Base-by-base conservation (phyloP, 2,888 invertebrate genomes). In the Zelleria hepariella region DNA sequence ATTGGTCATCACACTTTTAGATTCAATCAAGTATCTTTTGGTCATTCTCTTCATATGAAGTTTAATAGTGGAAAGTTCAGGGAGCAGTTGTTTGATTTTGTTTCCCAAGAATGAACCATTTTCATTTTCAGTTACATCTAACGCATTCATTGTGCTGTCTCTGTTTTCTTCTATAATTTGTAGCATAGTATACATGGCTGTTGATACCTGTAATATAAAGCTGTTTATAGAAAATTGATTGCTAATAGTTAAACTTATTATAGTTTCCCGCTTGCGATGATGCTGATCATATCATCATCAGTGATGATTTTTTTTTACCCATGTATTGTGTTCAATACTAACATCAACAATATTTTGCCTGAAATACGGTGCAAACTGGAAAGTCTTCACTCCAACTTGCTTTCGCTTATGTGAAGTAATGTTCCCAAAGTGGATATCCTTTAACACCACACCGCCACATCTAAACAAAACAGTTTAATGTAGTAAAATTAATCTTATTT, bases 141-240 rank as follows among this genome's bases (percentile, higher is more conserved):
- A 25, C 21, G 27, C 52, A 52, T 53, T 58, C 5, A 58, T 52
- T 15, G 24, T 27, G 7, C 15, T 10, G 15, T 52, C 27, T 18
- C 18, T 53, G 23, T 59, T 59, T 55, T 59, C 59, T 25, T 24
- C 24, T 23, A 55, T 25, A n/a, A 59, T 59, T 54, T 59, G 59
- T 21, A 59, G 5, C 15, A 48, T 54, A 6, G 48, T 42, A 8
- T 54, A 23, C 20, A 59, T 0, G 21, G 26, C 52, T 8, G 54
- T n/a, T 20, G 20, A n/a, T 8, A 48, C 20, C 59, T 59, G 59
- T 5, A 54, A 59, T 23, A 21, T 27, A 20, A 27, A 32, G 10
- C n/a, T n/a, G n/a, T n/a, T n/a, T n/a, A n/a, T n/a, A n/a, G 24
- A n/a, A 53, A 8, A 52, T 7, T 6, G 6, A 52, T 21, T 8